These are phyloP conservation scores for Myotis davidii DNA, from an alignment of 2,113 vertebrate genomes.

Conservation along the genomic window DNA sequence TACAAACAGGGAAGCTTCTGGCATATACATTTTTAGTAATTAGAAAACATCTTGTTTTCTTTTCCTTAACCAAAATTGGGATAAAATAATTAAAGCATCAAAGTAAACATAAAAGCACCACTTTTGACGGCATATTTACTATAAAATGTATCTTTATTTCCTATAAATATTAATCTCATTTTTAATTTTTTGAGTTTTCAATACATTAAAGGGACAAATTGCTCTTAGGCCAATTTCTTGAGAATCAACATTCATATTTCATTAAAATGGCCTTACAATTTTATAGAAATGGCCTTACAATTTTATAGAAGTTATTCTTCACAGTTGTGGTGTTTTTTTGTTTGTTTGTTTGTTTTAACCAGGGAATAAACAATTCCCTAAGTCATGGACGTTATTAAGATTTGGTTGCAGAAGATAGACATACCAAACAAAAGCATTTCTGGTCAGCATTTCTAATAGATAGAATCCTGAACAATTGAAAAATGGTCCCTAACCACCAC, in stretches of 20 bases:
- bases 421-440: background rate
- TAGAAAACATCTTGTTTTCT: background rate
- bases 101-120: background rate
- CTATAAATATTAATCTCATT: background rate
- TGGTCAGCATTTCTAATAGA: background rate
- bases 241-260: background rate
- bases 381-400: background rate
- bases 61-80: slow-evolving; percentile 9
- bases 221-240: background rate
- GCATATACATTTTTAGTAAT: background rate
- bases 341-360: background rate
- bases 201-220: background rate
- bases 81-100: slow-evolving; percentile 24
- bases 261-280: background rate
- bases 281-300: background rate
- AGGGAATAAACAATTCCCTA: background rate
- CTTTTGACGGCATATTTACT: slow-evolving; percentile 12
- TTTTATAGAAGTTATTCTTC: slow-evolving; percentile 12
- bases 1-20: background rate
- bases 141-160: background rate
- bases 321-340: background rate
- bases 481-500: background rate
- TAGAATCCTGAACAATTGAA: background rate
- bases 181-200: background rate
- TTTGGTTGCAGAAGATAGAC: background rate